Conservation (phyloP, 1,140 invertebrate genomes). For the Eciton burchellii region DNA sequence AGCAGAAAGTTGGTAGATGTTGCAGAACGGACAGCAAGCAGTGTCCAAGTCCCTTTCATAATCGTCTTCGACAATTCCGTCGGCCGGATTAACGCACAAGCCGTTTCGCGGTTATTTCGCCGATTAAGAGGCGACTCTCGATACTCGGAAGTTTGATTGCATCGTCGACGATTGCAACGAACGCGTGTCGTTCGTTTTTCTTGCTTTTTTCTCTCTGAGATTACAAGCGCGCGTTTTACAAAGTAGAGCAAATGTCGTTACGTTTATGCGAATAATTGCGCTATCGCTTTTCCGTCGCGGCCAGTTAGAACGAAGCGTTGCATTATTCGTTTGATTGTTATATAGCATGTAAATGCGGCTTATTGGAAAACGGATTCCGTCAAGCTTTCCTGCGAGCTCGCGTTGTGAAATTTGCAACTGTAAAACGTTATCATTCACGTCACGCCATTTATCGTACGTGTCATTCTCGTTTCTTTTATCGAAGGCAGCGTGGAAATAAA, state of each 20-base stretch:
- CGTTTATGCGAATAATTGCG: background rate
- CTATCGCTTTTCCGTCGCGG: constrained; percentile 15
- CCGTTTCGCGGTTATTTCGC: too few species aligned
- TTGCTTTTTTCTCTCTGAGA: background rate
- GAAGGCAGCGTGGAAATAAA: too few species aligned
- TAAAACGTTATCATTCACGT: too few species aligned
- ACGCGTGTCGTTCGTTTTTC: too few species aligned
- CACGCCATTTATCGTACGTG: too few species aligned
- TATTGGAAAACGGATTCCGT: too few species aligned
- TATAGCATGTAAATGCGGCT: background rate
- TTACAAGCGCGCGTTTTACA: background rate
- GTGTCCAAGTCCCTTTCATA: too few species aligned
- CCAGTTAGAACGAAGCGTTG: background rate
- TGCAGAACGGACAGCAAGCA: too few species aligned
- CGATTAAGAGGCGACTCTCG: constrained; percentile 35
- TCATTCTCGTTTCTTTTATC: too few species aligned
- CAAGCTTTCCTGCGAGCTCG: background rate
- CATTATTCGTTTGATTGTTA: constrained; percentile 11
- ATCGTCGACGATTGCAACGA: constrained; percentile 9
- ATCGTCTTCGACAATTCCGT: too few species aligned
- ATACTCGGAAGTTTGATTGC: constrained; percentile 29
- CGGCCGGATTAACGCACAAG: too few species aligned
- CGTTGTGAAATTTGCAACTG: background rate
- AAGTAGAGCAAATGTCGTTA: constrained; percentile 18
- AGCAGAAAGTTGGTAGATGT: too few species aligned